Evolutionary conservation across 1,140 invertebrate species (phyloP).

Genomic region (Bombus haemorrhoidalis): DNA sequence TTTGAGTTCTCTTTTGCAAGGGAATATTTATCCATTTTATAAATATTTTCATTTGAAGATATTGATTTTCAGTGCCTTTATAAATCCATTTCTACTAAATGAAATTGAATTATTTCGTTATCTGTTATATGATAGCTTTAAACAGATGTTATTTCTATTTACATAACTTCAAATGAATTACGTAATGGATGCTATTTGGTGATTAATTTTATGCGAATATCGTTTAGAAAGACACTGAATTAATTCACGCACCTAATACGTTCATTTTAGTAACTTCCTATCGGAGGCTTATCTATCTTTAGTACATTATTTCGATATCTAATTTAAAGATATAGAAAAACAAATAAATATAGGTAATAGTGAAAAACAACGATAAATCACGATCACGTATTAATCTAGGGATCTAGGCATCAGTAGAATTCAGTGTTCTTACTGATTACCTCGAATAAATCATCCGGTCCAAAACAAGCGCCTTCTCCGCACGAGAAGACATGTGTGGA

Average conservation of each 20-base stretch:
- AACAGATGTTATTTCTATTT: background rate
- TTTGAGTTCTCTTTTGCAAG: background rate
- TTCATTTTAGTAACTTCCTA: no score
- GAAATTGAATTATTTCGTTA: no score
- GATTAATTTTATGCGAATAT: background rate
- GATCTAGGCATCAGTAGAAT: background rate
- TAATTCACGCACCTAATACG: no score
- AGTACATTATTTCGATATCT: background rate
- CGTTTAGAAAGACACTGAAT: no score
- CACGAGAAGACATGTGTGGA: background rate
- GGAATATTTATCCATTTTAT: background rate
- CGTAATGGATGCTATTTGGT: background rate
- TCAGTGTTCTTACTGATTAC: background rate
- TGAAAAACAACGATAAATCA: background rate
- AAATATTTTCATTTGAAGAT: no score
- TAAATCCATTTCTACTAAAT: no score
- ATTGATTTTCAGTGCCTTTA: no score
- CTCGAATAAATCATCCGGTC: constrained; percentile 6
- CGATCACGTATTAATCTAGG: background rate
- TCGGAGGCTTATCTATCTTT: background rate
- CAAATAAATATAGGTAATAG: background rate
- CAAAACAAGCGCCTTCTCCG: background rate
- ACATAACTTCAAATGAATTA: no score
- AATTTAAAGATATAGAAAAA: background rate
- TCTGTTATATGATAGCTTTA: background rate